Percentiles rank a stretch among this genome's conserved stretches.
Evolutionary conservation across 2,797 vertebrate genomes (phyloP).

Genomic region (Silurus lanzhouensis): DNA sequence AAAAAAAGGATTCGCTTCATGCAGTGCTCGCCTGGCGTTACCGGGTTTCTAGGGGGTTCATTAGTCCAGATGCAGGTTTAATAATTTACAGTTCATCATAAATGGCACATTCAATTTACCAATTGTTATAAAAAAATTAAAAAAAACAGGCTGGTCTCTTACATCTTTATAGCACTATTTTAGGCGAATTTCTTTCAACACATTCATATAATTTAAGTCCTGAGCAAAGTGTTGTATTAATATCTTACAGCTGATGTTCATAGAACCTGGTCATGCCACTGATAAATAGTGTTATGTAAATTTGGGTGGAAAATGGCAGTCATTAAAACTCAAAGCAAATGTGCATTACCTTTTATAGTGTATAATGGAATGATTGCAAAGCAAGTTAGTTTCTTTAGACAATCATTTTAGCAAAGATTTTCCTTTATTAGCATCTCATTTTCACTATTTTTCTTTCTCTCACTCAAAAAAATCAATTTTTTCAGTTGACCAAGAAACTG

Average conservation of each 20-base stretch:
- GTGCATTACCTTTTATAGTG: background rate
- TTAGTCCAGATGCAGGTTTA: conserved; percentile 28
- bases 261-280: background rate
- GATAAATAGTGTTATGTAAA: background rate
- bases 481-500: background rate
- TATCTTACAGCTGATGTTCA: background rate
- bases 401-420: background rate
- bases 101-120: conserved; percentile 21
- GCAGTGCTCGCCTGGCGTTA: conserved; percentile 9
- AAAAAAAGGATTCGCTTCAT: background rate
- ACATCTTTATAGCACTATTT: conserved; percentile 11
- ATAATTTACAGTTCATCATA: conserved; percentile 37
- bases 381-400: background rate
- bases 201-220: too few relatives aligned
- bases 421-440: background rate
- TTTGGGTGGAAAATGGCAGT: background rate
- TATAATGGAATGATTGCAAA: background rate
- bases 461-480: background rate
- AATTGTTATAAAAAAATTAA: conserved; percentile 9
- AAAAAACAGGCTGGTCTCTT: background rate
- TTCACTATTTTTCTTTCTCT: background rate
- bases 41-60: conserved; percentile 17
- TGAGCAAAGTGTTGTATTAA: background rate
- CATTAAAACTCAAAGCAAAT: background rate
- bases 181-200: background rate